phyloP scores from a whole-genome alignment of 2,113 vertebrate species.

The Tylochromis polylepis region DNA sequence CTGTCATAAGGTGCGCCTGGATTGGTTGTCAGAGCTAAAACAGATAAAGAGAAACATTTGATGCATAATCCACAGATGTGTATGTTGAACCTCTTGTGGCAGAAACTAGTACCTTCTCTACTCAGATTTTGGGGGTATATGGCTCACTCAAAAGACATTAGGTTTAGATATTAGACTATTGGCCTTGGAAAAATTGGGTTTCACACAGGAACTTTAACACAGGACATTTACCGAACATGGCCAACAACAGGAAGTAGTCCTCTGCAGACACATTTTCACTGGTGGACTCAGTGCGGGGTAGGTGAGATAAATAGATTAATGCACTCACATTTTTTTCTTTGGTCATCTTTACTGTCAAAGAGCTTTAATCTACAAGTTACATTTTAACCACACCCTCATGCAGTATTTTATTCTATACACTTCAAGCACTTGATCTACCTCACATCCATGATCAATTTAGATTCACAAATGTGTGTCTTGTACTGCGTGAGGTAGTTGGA shows the following conservation, averaged over 20 bases:
- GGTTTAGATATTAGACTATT: neutral
- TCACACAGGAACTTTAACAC: neutral
- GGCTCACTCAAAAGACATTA: neutral
- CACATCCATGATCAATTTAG: neutral
- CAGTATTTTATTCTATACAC: neutral
- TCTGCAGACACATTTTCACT: neutral
- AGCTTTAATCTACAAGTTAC: neutral
- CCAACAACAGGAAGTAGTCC: neutral
- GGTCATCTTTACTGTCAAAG: neutral
- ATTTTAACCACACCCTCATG: neutral
- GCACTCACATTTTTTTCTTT: neutral
- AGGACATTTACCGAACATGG: accelerated
- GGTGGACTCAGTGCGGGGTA: neutral
- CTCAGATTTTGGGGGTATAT: neutral
- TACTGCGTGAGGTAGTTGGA: neutral
- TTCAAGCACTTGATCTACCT: neutral
- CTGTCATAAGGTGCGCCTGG: neutral
- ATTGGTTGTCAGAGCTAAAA: neutral
- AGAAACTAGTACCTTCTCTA: neutral
- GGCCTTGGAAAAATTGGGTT: neutral
- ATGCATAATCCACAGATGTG: neutral
- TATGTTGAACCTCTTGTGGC: neutral
- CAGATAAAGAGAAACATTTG: neutral
- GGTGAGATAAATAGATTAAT: neutral
- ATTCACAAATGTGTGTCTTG: neutral